Evolutionary conservation across 2,113 vertebrate species (phyloP).

Genomic region (Typhlomys cinereus): DNA sequence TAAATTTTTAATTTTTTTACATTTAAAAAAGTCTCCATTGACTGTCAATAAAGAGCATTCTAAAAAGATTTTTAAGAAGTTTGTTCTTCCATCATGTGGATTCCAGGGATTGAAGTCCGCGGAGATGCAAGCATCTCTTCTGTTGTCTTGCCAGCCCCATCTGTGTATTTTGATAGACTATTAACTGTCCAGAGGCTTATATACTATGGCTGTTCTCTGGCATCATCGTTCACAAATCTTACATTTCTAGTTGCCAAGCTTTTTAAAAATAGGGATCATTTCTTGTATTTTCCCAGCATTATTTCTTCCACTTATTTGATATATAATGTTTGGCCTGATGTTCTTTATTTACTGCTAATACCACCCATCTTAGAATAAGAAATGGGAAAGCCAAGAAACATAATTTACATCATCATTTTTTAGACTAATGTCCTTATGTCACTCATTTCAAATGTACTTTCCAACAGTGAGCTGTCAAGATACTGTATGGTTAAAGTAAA

Average conservation of each 20-base stretch:
- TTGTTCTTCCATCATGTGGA: too few relatives aligned
- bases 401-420: neutral
- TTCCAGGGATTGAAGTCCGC: too few relatives aligned
- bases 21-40: too few relatives aligned
- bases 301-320: neutral
- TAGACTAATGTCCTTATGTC: neutral
- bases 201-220: neutral
- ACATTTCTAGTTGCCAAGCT: neutral
- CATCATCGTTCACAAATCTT: constrained; percentile 4
- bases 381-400: neutral
- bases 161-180: neutral
- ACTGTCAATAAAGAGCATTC: too few relatives aligned
- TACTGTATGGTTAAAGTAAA: neutral
- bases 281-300: neutral
- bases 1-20: too few relatives aligned
- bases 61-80: too few relatives aligned
- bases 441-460: neutral
- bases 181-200: neutral
- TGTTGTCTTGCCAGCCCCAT: too few relatives aligned
- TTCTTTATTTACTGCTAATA: neutral
- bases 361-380: neutral
- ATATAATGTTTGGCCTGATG: neutral
- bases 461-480: neutral
- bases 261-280: neutral
- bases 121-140: too few relatives aligned